Conservation (phyloP, 2,113 vertebrate species). For the Menura novaehollandiae region DNA sequence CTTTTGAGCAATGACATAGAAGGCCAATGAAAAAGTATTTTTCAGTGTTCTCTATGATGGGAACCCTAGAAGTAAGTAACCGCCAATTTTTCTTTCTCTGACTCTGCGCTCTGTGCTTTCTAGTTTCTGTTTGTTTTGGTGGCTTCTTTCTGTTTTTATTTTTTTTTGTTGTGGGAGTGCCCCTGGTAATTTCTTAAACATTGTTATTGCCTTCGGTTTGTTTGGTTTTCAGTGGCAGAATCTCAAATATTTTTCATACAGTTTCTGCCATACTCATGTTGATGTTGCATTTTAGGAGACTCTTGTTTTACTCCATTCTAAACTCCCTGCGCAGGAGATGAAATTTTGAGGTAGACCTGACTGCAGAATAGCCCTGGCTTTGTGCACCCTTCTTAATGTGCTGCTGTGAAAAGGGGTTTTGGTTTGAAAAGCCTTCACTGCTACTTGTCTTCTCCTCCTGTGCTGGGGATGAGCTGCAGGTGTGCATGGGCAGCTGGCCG, state of each 20-base stretch:
- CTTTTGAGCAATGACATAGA: accelerated
- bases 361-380: background rate
- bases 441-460: background rate
- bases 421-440: background rate
- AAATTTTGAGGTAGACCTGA: background rate
- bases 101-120: background rate
- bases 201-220: background rate
- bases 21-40: background rate
- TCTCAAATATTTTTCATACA: background rate
- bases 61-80: background rate
- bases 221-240: background rate
- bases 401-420: background rate
- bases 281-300: background rate
- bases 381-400: accelerated
- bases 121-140: background rate
- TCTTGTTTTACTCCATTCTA: background rate
- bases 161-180: background rate
- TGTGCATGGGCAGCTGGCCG: accelerated
- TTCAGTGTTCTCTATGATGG: background rate
- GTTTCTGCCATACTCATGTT: background rate
- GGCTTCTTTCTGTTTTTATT: background rate
- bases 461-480: accelerated
- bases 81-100: background rate
- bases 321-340: background rate
- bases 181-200: background rate